These are phyloP conservation scores for Andrena hattorfiana DNA, from an alignment of 2,888 invertebrate species.

Conservation along the genomic window DNA sequence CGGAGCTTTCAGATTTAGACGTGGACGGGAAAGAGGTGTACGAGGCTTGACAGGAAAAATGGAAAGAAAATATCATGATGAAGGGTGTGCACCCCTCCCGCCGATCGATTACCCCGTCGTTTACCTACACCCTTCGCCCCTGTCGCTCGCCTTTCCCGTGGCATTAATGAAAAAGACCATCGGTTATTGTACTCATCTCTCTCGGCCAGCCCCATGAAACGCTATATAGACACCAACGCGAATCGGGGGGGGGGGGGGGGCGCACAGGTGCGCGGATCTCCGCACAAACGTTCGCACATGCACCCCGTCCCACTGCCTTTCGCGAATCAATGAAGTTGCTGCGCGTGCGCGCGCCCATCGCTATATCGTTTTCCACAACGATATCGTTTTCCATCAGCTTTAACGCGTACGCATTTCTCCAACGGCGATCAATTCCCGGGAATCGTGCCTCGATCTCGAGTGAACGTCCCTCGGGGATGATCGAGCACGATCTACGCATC, in stretches of 20 bases:
- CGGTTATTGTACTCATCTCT: slow-evolving; percentile 57
- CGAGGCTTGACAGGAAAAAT: slow-evolving; percentile 48
- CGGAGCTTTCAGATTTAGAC: slow-evolving; percentile 51
- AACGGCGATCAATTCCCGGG: slow-evolving; percentile 12
- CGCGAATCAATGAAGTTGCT: slow-evolving; percentile 61
- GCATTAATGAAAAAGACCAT: slow-evolving; percentile 64
- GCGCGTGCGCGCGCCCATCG: slow-evolving; percentile 45
- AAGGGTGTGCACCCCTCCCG: slow-evolving; percentile 49
- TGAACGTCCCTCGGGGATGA: not conserved
- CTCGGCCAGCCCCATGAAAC: slow-evolving; percentile 28
- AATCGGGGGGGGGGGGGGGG: slow-evolving; percentile 48
- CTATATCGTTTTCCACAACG: slow-evolving; percentile 64
- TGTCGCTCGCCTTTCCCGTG: slow-evolving; percentile 50
- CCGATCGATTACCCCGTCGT: slow-evolving; percentile 62
- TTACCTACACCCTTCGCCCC: slow-evolving; percentile 62
- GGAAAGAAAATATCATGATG: slow-evolving; percentile 64
- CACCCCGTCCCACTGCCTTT: slow-evolving; percentile 19
- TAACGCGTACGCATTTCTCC: slow-evolving; percentile 45
- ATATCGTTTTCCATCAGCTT: slow-evolving; percentile 63
- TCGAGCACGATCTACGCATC: not conserved
- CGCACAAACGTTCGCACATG: slow-evolving; percentile 53
- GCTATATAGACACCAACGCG: slow-evolving; percentile 41
- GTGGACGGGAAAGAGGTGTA: slow-evolving; percentile 18
- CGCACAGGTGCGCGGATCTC: slow-evolving; percentile 48
- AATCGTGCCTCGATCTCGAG: slow-evolving; percentile 28